Evolutionary conservation across 2,113 vertebrate genomes (phyloP), one percentile per base, ranked within the genome.

Genomic region (Thinocorus orbignyianus): DNA sequence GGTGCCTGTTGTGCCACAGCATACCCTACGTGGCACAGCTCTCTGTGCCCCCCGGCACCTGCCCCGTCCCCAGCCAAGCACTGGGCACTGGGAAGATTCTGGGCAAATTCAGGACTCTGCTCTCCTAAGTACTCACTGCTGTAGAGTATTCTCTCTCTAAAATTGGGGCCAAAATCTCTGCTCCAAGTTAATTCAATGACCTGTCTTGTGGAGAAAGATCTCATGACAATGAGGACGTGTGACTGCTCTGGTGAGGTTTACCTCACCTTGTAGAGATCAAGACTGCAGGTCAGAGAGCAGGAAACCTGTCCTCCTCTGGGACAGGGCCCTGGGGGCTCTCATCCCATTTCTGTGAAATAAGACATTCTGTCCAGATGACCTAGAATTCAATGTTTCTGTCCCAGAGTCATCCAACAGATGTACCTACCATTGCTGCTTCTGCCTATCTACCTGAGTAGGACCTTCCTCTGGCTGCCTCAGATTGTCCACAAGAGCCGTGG

Each of bases 11-110:
- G 2, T 46, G 60, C 14, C 57, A 33, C 55, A 30, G 28, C 61
- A 71, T n/a, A 25, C 61, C 25, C 13, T 23, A 39, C 17, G 13
- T 13, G 9, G 6, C 8, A 14, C 51, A 54, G 37, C n/a, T 58
- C 44, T 11, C 37, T 6, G 1, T 8, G 24, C 2, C 1, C 4
- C 49, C 22, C 0, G 1, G 13, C 2, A 1, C 30, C 46, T 11
- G 2, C 2, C 3, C 19, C 15, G 8, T 15, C 7, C 55, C 60
- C 37, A 37, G 54, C 23, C 0, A 0, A 79, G 51, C 39, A 20
- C n/a, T 1, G 1, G 30, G 39, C 28, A 19, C 48, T 16, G 42
- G 6, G 31, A 22, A n/a, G 17, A 8, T 44, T 0, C 80, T 52
- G 41, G 46, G 17, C 42, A 54, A 12, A 13, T 3, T 33, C 37